Percentiles rank a stretch among this genome's conserved stretches.
Conservation (phyloP, 1,140 invertebrate genomes). For the Heliconius himera region DNA sequence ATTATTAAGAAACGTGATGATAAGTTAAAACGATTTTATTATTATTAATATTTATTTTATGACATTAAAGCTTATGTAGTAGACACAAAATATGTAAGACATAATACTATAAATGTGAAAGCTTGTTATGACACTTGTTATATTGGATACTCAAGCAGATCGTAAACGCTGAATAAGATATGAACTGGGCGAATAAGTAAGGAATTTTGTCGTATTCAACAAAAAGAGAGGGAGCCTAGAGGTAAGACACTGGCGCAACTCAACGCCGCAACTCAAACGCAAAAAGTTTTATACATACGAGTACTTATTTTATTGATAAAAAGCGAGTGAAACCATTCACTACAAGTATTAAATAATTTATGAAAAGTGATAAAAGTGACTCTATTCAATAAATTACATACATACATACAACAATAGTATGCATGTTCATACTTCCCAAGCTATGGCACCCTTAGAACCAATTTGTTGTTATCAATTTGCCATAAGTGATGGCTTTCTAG, state of each 20-base stretch:
- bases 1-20: not conserved
- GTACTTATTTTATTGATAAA: no score
- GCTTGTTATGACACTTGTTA: slow-evolving; percentile 9
- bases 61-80: not conserved
- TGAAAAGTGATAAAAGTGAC: no score
- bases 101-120: slow-evolving; percentile 9
- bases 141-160: slow-evolving; percentile 2
- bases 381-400: no score
- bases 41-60: slow-evolving; percentile 8
- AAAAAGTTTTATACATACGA: no score
- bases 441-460: not conserved
- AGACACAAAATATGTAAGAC: not conserved
- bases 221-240: no score
- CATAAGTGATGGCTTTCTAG: not conserved
- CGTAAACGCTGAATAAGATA: not conserved
- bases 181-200: not conserved
- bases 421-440: no score
- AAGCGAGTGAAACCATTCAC: no score
- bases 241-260: no score
- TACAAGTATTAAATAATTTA: no score
- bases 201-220: not conserved
- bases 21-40: not conserved
- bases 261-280: no score
- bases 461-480: not conserved
- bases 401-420: no score